A percentile compares a stretch with the other conserved stretches of the same genome.
Conservation (phyloP, 2,797 vertebrate genomes). For the Syngnathus acus region DNA sequence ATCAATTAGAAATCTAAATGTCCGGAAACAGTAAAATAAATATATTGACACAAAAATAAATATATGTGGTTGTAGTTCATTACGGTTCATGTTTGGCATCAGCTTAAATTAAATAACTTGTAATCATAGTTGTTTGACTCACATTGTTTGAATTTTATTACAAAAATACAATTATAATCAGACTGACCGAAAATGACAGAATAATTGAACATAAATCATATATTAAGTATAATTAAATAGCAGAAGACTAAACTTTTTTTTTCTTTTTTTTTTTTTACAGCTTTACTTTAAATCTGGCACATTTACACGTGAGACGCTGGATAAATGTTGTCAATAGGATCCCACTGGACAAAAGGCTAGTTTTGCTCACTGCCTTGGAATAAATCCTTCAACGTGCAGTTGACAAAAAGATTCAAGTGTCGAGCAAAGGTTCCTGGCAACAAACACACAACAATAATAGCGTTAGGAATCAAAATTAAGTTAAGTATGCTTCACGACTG, state of each 20-base stretch:
- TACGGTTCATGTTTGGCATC: background rate
- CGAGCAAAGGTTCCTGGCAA: constrained; percentile 60
- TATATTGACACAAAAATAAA: background rate
- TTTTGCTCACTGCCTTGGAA: constrained; percentile 2
- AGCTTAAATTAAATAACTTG: background rate
- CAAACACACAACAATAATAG: constrained; percentile 13
- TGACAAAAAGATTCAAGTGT: constrained; percentile 31
- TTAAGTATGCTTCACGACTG: background rate
- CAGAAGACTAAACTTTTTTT: background rate
- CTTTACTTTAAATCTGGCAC: background rate
- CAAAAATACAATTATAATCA: background rate
- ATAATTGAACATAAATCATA: background rate
- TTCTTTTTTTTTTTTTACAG: background rate
- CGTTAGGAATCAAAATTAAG: background rate
- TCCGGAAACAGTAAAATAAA: too few relatives aligned
- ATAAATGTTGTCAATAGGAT: background rate
- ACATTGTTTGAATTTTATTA: background rate
- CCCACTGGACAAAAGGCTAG: too few relatives aligned
- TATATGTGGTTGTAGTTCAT: background rate
- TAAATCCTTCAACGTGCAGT: constrained; percentile 15
- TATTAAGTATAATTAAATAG: background rate
- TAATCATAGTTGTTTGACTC: too few relatives aligned
- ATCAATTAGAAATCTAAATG: too few relatives aligned
- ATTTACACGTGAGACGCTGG: background rate
- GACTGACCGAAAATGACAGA: background rate